A percentile compares a stretch with the other conserved stretches of the same genome.
Evolutionary conservation across 2,888 invertebrate species (phyloP).

Genomic region (Calliphora vomitoria): DNA sequence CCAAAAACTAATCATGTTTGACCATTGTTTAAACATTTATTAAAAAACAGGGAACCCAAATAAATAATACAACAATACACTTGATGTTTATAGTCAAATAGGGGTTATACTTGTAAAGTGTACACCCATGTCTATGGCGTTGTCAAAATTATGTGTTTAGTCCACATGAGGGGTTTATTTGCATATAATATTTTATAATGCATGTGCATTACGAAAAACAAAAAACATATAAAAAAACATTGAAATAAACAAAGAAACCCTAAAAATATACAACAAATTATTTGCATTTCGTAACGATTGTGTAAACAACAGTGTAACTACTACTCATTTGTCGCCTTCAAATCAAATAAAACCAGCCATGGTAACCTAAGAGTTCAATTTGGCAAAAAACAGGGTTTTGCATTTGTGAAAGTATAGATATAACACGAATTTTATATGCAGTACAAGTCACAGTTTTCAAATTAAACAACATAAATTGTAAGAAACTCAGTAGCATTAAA

Average conservation of each 20-base stretch:
- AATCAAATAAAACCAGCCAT: conserved; percentile 64
- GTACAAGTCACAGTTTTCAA: not conserved
- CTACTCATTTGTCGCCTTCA: conserved; percentile 62
- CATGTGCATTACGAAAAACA: conserved; percentile 31
- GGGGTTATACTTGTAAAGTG: conserved; percentile 48
- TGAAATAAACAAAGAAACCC: conserved; percentile 52
- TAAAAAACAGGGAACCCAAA: conserved; percentile 46
- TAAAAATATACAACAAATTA: conserved; percentile 64
- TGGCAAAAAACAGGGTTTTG: not conserved
- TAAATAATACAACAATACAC: conserved; percentile 61
- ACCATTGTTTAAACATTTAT: conserved; percentile 63
- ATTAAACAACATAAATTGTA: too few species aligned
- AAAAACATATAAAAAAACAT: too few species aligned
- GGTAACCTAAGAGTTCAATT: conserved; percentile 51
- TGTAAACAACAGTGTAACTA: conserved; percentile 51
- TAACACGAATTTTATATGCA: not conserved
- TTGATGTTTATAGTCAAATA: conserved; percentile 67
- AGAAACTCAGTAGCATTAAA: not conserved
- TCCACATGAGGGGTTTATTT: conserved; percentile 60
- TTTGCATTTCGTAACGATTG: conserved; percentile 59
- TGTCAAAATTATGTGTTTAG: conserved; percentile 35
- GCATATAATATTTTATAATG: conserved; percentile 42
- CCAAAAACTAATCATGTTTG: conserved; percentile 68
- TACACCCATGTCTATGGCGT: not conserved
- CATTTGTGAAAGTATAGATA: not conserved